A percentile compares a stretch with the other conserved stretches of the same genome.
Conservation (phyloP, 2,888 invertebrate species). For the Netelia melanura region DNA sequence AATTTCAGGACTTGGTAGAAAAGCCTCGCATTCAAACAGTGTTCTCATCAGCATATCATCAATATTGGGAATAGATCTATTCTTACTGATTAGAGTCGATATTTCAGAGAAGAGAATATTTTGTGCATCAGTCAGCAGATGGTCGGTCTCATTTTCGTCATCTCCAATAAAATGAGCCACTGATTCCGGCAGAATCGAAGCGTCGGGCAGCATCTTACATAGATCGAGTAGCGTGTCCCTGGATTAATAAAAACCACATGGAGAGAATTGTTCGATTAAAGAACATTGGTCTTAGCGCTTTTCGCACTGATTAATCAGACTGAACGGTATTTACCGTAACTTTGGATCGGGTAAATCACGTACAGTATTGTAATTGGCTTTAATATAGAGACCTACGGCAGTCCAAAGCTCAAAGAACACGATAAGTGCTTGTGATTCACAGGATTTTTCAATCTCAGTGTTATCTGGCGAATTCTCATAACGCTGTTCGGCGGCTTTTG, state of each 20-base stretch:
- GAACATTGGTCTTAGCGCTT: neutral
- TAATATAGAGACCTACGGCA: conserved; percentile 78
- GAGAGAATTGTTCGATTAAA: conserved; percentile 1
- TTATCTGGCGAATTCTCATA: conserved; percentile 79
- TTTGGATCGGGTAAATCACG: conserved; percentile 77
- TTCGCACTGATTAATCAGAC: conserved; percentile 4
- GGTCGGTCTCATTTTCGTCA: conserved; percentile 67
- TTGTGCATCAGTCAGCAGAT: conserved; percentile 72
- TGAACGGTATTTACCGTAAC: conserved; percentile 73
- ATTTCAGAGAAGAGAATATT: conserved; percentile 77
- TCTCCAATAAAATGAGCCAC: conserved; percentile 10
- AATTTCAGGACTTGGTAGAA: conserved; percentile 78
- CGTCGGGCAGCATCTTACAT: conserved; percentile 61
- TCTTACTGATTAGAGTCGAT: conserved; percentile 74
- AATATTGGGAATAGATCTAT: conserved; percentile 71
- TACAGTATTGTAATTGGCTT: conserved; percentile 75
- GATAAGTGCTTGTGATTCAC: conserved; percentile 68
- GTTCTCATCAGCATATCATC: conserved; percentile 76
- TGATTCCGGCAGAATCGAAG: conserved; percentile 32
- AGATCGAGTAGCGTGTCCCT: conserved; percentile 76
- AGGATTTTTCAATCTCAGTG: conserved; percentile 72
- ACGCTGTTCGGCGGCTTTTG: conserved; percentile 85
- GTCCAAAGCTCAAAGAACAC: conserved; percentile 81
- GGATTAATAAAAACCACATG: conserved; percentile 16
- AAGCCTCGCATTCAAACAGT: conserved; percentile 79